Conservation (phyloP, 2,888 invertebrate species). For the Formica aserva region DNA sequence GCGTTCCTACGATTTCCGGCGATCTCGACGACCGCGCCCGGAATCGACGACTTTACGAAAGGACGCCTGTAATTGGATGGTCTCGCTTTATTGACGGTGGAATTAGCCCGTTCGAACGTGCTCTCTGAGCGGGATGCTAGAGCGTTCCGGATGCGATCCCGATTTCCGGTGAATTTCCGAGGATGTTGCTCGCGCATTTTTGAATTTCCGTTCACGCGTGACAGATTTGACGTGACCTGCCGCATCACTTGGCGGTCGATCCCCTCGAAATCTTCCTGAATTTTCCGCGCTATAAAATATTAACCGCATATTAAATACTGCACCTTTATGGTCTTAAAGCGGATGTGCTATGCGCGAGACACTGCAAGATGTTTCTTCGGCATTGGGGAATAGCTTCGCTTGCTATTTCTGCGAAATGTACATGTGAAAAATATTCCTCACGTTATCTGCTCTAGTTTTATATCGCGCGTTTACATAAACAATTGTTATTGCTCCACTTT, state of each 20-base stretch:
- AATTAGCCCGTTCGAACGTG: conserved; percentile 73
- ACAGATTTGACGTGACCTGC: conserved; percentile 7
- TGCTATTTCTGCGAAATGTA: neutral
- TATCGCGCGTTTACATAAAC: neutral
- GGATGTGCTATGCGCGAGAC: neutral
- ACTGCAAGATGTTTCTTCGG: neutral
- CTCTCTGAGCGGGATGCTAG: conserved; percentile 57
- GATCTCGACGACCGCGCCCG: conserved; percentile 64
- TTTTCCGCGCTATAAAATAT: conserved; percentile 22
- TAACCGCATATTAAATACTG: conserved; percentile 29
- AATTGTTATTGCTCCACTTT: neutral
- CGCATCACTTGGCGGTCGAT: neutral
- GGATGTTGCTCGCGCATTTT: conserved; percentile 36
- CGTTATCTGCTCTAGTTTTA: neutral
- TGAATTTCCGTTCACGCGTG: conserved; percentile 46
- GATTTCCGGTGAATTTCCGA: conserved; percentile 57
- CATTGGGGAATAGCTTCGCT: neutral
- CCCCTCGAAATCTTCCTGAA: neutral
- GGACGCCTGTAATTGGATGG: conserved; percentile 74
- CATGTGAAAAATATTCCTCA: neutral
- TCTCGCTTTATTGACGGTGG: conserved; percentile 75
- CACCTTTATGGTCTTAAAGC: conserved; percentile 17
- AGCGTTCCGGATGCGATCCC: conserved; percentile 55
- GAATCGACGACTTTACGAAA: conserved; percentile 63
- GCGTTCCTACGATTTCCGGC: conserved; percentile 47